Conservation (phyloP, 1,140 invertebrate genomes). For the Anastrepha obliqua region DNA sequence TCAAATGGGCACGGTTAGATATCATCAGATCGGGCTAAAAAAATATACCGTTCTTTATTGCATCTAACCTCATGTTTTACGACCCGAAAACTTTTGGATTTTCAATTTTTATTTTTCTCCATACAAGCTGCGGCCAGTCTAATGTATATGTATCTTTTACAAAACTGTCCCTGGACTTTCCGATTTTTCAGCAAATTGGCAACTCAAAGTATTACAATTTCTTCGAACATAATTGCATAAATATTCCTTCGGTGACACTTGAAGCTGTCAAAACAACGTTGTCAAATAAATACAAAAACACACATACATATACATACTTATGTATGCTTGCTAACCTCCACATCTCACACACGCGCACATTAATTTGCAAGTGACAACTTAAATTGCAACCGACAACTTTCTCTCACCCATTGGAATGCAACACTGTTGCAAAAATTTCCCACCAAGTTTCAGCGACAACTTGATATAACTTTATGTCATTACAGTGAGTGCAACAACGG, state of each 20-base stretch:
- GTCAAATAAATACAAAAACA: not conserved
- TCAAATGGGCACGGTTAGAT: no score
- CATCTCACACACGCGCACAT: not conserved
- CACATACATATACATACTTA: not conserved
- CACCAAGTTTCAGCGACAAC: slow-evolving; percentile 37
- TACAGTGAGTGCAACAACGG: not conserved
- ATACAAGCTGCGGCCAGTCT: no score
- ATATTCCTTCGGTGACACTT: not conserved
- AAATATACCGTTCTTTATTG: no score
- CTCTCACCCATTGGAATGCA: slow-evolving; percentile 34
- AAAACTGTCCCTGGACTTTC: no score
- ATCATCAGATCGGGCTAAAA: no score
- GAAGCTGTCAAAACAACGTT: not conserved
- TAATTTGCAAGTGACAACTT: slow-evolving; percentile 26
- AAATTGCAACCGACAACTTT: slow-evolving; percentile 37
- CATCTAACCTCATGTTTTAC: no score
- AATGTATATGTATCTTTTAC: no score
- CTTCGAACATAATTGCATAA: slow-evolving; percentile 3
- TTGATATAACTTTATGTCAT: not conserved
- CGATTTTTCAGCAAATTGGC: not conserved
- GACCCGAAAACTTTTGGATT: no score
- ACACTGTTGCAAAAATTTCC: not conserved
- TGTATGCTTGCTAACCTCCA: not conserved
- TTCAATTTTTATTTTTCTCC: no score
- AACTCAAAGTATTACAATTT: not conserved